Conservation (phyloP, 2,797 vertebrate species). For the Danio choprae region DNA sequence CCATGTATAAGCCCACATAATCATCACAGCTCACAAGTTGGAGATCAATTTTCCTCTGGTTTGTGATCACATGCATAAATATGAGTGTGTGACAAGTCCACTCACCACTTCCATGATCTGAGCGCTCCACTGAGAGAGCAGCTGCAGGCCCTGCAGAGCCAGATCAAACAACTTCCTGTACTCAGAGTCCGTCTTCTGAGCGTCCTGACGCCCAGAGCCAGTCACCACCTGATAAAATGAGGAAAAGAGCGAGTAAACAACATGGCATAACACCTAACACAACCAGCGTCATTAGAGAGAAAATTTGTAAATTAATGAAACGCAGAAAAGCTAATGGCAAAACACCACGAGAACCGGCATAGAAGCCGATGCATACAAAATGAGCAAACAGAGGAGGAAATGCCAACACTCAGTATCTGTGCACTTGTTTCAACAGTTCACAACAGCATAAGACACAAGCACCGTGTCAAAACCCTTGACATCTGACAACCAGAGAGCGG, state of each 20-base stretch:
- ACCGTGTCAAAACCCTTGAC: constrained; percentile 3
- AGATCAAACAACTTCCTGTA: constrained; percentile 97
- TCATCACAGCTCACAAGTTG: not conserved
- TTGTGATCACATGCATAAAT: not conserved
- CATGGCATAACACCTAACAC: not conserved
- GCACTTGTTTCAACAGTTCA: constrained; percentile 2
- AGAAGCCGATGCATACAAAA: not conserved
- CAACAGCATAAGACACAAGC: constrained; percentile 14
- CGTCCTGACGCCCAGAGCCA: constrained; percentile 94
- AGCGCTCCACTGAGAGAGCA: constrained; percentile 98
- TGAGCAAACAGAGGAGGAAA: not conserved
- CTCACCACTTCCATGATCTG: constrained; percentile 99
- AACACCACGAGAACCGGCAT: not conserved
- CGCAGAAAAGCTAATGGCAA: constrained; percentile 21
- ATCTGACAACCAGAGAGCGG: constrained; percentile 19
- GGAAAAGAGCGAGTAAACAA: constrained; percentile 11
- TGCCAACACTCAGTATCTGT: not conserved
- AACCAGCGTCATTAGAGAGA: constrained; percentile 2
- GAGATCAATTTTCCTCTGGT: not conserved
- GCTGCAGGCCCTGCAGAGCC: constrained; percentile 94
- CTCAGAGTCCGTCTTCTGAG: constrained; percentile 92
- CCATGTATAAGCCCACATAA: not conserved
- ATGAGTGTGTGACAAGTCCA: constrained; percentile 5
- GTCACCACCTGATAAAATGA: constrained; percentile 87
- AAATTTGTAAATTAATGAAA: constrained; percentile 25